Percentiles rank a stretch among this genome's conserved stretches.
These are phyloP conservation scores for Acronicta alni DNA, from an alignment of 2,888 invertebrate species.

Conservation along the genomic window DNA sequence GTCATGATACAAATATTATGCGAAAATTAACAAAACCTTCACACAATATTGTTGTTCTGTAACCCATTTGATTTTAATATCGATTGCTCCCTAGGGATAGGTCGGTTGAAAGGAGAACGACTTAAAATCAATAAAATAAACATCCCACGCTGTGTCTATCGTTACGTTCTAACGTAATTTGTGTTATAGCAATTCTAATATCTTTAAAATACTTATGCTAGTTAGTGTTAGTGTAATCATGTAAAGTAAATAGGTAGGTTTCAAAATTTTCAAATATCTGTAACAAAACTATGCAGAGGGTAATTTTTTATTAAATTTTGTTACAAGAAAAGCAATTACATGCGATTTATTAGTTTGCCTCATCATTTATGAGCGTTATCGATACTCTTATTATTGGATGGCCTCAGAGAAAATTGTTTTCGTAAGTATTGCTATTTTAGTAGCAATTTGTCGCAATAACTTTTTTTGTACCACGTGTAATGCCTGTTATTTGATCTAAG, in stretches of 20 bases:
- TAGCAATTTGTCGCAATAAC: constrained; percentile 24
- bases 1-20: no score
- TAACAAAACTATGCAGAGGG: constrained; percentile 5
- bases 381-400: constrained; percentile 2
- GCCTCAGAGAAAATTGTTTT: constrained; percentile 15
- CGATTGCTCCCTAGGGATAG: neutral
- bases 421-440: constrained; percentile 22
- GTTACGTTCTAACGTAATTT: neutral
- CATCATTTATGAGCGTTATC: constrained; percentile 19
- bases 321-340: constrained; percentile 27
- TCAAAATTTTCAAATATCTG: constrained; percentile 25
- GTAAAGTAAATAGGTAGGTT: constrained; percentile 25
- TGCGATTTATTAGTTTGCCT: constrained; percentile 24
- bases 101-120: neutral
- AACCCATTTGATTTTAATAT: neutral
- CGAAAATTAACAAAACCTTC: no score
- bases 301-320: constrained; percentile 15
- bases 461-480: constrained; percentile 25
- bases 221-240: constrained; percentile 32
- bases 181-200: constrained; percentile 6
- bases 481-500: constrained; percentile 28
- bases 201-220: constrained; percentile 1
- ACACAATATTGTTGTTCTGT: no score
- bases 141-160: no score
- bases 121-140: constrained; percentile 1